phyloP scores from a whole-genome alignment of 2,888 invertebrate species.

The Aleiodes alternator region DNA sequence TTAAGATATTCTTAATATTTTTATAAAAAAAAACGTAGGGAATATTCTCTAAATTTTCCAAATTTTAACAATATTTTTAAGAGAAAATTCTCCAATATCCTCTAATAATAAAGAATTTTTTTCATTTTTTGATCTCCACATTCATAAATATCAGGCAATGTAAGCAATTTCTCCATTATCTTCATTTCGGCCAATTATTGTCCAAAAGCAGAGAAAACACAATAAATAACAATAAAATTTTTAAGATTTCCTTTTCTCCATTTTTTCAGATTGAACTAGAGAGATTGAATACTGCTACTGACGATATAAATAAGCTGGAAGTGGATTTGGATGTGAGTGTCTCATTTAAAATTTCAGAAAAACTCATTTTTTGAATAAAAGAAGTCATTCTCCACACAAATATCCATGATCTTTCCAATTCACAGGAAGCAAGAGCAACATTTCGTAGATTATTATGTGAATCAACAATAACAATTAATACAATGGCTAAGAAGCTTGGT shows the following conservation, averaged over 20 bases:
- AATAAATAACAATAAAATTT: slow-evolving; percentile 35
- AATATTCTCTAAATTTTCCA: too few relatives aligned
- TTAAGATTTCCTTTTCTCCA: slow-evolving; percentile 3
- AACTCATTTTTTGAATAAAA: slow-evolving; percentile 1
- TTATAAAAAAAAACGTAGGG: too few relatives aligned
- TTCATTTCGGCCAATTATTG: too few relatives aligned
- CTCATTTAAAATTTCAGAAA: slow-evolving; percentile 12
- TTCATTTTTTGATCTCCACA: too few relatives aligned
- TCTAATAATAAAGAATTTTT: too few relatives aligned
- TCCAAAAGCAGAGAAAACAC: neutral
- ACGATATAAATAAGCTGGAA: slow-evolving; percentile 94
- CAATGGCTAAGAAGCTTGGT: slow-evolving; percentile 87
- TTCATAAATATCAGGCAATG: too few relatives aligned
- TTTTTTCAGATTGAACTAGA: slow-evolving; percentile 86
- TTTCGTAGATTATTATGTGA: slow-evolving; percentile 90
- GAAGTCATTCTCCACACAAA: slow-evolving; percentile 1
- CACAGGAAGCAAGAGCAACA: slow-evolving; percentile 85
- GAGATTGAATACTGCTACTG: slow-evolving; percentile 91
- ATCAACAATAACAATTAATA: slow-evolving; percentile 88
- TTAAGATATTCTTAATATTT: too few relatives aligned
- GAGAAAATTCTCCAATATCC: too few relatives aligned
- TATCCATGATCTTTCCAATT: slow-evolving; percentile 37
- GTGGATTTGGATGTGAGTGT: slow-evolving; percentile 88
- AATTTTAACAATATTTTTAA: too few relatives aligned
- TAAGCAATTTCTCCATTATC: too few relatives aligned